Conservation (phyloP, 2,113 vertebrate species). For the Prinia subflava region DNA sequence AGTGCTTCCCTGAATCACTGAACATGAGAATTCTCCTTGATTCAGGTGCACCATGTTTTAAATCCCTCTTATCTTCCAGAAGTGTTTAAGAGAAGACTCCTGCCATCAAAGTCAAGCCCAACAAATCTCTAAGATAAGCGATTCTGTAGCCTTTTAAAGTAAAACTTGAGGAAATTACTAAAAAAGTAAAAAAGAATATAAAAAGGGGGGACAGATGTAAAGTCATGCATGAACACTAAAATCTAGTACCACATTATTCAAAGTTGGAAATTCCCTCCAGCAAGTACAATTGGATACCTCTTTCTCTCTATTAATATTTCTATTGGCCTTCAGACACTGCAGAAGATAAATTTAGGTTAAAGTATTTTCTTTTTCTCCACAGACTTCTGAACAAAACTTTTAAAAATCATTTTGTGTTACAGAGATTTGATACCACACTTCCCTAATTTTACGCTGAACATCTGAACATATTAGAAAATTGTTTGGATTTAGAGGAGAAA, state of each 20-base stretch:
- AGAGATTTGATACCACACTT: background rate
- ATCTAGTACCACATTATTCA: background rate
- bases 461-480: background rate
- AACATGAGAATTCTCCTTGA: background rate
- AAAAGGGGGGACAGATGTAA: background rate
- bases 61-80: background rate
- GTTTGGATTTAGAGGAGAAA: background rate
- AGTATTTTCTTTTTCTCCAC: background rate
- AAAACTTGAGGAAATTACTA: background rate
- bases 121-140: background rate
- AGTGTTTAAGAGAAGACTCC: background rate
- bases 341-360: background rate
- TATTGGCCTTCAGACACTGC: background rate
- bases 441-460: background rate
- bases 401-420: background rate
- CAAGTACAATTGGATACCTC: background rate
- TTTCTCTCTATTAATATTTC: background rate
- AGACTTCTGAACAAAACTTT: background rate
- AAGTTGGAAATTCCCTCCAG: background rate
- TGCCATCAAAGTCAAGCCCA: background rate
- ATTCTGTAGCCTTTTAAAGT: background rate
- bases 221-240: background rate
- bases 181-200: background rate
- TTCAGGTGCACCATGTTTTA: background rate
- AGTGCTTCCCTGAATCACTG: background rate